These are phyloP conservation scores for Euplagia quadripunctaria DNA, from an alignment of 2,888 invertebrate species.

Conservation along the genomic window DNA sequence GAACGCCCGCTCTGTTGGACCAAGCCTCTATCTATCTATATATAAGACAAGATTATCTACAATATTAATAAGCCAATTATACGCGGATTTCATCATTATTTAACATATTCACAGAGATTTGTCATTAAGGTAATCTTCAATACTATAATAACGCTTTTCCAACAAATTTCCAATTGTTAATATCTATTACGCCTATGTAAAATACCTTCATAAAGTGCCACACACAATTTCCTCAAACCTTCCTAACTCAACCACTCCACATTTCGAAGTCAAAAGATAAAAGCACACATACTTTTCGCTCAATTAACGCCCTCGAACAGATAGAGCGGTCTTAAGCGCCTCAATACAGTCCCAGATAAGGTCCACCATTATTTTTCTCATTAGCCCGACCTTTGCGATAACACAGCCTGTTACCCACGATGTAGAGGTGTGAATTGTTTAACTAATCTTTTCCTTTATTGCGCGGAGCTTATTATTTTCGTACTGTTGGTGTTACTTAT, in stretches of 20 bases:
- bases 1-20: too few relatives aligned
- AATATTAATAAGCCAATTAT: too few relatives aligned
- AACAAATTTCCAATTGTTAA: too few relatives aligned
- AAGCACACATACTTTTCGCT: constrained; percentile 48
- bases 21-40: too few relatives aligned
- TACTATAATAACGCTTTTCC: too few relatives aligned
- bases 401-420: constrained; percentile 48
- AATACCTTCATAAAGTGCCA: neutral
- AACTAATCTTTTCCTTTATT: constrained; percentile 60
- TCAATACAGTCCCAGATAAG: constrained; percentile 47
- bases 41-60: too few relatives aligned
- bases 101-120: too few relatives aligned
- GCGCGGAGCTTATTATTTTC: constrained; percentile 20
- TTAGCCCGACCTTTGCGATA: constrained; percentile 52
- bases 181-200: neutral
- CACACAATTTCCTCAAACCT: constrained; percentile 12
- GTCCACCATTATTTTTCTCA: constrained; percentile 55
- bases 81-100: too few relatives aligned
- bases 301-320: constrained; percentile 46
- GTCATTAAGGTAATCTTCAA: too few relatives aligned
- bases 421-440: constrained; percentile 54
- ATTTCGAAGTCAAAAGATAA: constrained; percentile 37
- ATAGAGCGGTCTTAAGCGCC: constrained; percentile 49
- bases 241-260: constrained; percentile 17
- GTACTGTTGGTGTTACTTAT: constrained; percentile 6